Evolutionary conservation across 2,113 vertebrate genomes (phyloP), one percentile per base, ranked within the genome.

Genomic region (Gambusia holbrooki): DNA sequence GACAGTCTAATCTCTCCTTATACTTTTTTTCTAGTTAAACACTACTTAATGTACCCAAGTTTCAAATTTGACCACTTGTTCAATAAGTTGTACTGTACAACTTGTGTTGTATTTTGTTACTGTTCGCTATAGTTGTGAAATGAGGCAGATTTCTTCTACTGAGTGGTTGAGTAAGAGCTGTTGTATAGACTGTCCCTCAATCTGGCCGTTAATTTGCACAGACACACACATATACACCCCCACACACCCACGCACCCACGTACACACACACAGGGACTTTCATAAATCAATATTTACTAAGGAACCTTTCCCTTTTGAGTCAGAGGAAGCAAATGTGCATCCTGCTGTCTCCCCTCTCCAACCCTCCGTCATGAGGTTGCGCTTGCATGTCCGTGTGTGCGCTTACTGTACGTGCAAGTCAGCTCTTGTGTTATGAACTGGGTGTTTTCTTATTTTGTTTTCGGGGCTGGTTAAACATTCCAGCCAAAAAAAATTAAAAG

Each of bases 241-340:
- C 71, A 66, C 54, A 45, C 62, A 32, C 62, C 29, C 76, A 60
- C 37, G 28, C 70, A 42, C 71, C 74, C 76, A 75, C 74, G 66
- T 35, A 3, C 32, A 25, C 32, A 15, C 58, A 73, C 73, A 70
- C 58, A 71, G 79, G 72, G 79, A 89, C 88, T 89, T 90, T 93
- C 89, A 93, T 95, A 93, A 94, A 94, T 95, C 94, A 94, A 93
- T 94, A 94, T 95, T 94, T 95, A 94, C 93, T 83, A 85, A 93
- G 89, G 90, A 93, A 94, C 94, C 92, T 94, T 94, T 93, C 89
- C 91, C 91, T 92, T 90, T 92, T 91, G 91, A 90, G 92, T 90
- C 92, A 94, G 85, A 93, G 94, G 94, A 95, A 94, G 92, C 91
- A 93, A 93, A 95, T 95, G 94, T 95, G 94, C 93, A 94, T 95